These are phyloP conservation scores for Nymphalis urticae DNA, from an alignment of 2,888 invertebrate genomes.

Conservation along the genomic window DNA sequence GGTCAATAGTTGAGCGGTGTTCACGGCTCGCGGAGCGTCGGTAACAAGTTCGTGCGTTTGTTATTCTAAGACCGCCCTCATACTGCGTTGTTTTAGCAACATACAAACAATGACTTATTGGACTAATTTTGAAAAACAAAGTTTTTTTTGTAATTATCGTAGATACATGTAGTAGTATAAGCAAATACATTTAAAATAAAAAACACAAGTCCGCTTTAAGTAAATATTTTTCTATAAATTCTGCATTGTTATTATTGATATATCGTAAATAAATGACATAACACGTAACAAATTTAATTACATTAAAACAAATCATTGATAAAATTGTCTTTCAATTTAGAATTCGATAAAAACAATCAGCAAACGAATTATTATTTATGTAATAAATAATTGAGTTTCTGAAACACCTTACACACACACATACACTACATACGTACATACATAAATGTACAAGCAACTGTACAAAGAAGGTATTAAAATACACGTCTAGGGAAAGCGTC, in stretches of 20 bases:
- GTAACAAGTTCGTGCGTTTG: slow-evolving; percentile 58
- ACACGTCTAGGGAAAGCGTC: slow-evolving; percentile 23
- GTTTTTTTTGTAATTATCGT: background rate
- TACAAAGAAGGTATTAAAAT: slow-evolving; percentile 17
- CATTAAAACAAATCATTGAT: too few relatives aligned
- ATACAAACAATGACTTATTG: slow-evolving; percentile 16
- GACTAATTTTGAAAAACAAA: slow-evolving; percentile 7
- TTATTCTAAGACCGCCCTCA: slow-evolving; percentile 42
- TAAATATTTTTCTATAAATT: too few relatives aligned
- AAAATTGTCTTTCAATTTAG: too few relatives aligned
- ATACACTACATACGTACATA: background rate
- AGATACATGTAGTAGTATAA: background rate
- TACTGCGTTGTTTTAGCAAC: slow-evolving; percentile 23
- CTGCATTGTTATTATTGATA: too few relatives aligned
- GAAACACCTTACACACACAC: background rate
- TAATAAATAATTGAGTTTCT: background rate
- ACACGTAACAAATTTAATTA: too few relatives aligned
- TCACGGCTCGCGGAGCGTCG: slow-evolving; percentile 54
- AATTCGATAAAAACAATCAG: background rate
- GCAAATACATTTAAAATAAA: too few relatives aligned
- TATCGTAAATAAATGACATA: too few relatives aligned
- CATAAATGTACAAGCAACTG: background rate
- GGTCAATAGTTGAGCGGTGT: slow-evolving; percentile 72
- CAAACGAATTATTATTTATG: background rate
- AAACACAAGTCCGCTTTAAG: too few relatives aligned